Percentiles rank a stretch among this genome's conserved stretches.
phyloP scores from a whole-genome alignment of 2,113 vertebrate species.

The Barnardius zonarius region DNA sequence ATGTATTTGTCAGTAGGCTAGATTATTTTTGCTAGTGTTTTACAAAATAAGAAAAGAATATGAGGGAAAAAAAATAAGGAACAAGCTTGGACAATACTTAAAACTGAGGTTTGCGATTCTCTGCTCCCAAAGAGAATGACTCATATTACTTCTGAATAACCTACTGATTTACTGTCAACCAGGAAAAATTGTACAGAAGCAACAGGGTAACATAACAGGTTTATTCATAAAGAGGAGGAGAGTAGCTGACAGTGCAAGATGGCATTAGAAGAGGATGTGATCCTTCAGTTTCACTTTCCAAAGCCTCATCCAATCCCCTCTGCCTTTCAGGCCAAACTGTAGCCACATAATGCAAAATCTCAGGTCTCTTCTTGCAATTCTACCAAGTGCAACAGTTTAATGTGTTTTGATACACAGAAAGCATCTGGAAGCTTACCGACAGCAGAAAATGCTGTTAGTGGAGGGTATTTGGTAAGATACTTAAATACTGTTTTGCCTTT shows the following conservation, averaged over 20 bases:
- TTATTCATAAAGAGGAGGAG: background rate
- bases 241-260: background rate
- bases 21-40: background rate
- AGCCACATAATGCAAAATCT: background rate
- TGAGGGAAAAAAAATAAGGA: rapidly evolving
- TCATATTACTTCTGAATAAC: background rate
- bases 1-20: background rate
- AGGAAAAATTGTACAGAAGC: background rate
- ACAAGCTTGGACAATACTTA: background rate
- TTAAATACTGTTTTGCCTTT: background rate
- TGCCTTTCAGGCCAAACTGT: background rate
- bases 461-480: background rate
- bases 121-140: background rate
- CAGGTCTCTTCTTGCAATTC: background rate
- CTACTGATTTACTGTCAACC: background rate
- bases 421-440: background rate
- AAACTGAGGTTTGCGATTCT: background rate
- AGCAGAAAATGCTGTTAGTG: background rate
- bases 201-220: background rate
- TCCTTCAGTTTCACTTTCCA: background rate
- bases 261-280: background rate
- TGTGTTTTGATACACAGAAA: background rate
- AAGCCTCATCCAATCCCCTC: background rate
- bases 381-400: background rate
- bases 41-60: background rate